Base-by-base conservation (phyloP, 1,140 invertebrate species). In the Dendroctonus ponderosae region DNA sequence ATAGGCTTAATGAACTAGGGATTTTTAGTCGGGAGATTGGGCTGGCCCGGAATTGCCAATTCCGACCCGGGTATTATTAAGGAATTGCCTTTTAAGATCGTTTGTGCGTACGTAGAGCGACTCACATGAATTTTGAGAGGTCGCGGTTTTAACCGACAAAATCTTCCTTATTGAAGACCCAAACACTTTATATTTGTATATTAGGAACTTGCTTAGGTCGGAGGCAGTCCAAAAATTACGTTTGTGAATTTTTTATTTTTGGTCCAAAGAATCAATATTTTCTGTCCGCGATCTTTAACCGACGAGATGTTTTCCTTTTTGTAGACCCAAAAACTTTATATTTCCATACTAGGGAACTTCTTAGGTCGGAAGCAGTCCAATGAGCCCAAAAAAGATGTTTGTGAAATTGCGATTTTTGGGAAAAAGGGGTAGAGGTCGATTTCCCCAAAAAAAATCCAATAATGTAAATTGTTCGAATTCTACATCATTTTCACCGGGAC, bases 1-100 rank as follows among this genome's bases (percentile, higher is more conserved):
- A 42, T 63, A 53, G 50, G 42, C 61, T 46, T 63, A 63, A 63
- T 63, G 61, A 63, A 46, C 26, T 26, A 26, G 26, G 26, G 26
- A 26, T 26, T 26, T 26, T 26, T 26, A 26, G 26, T 26, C 3
- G 26, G 26, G 52, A 52, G 61, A 49, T 61, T 50, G 50, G 59
- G 26, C 2, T 12, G 59, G 40, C 40, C 26, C 1, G 12, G 11
- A 39, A 61, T 61, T 56, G 39, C 53, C 50, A 15, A 56, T 56
- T n/a, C 50, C 53, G 38, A 42, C 41, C 37, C 0, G 12, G 26
- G 15, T 5, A 37, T 62, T 39, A 60, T 49, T 8, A 49, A 60
- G 44, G n/a, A 26, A 9, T 50, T 26, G 26, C 26, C 26, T 26
- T 1, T 26, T 40, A 8, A 40, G 53, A 56, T 56, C 41, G 39